Conservation (phyloP, 2,888 invertebrate genomes). For the Steinernema scapterisci region DNA sequence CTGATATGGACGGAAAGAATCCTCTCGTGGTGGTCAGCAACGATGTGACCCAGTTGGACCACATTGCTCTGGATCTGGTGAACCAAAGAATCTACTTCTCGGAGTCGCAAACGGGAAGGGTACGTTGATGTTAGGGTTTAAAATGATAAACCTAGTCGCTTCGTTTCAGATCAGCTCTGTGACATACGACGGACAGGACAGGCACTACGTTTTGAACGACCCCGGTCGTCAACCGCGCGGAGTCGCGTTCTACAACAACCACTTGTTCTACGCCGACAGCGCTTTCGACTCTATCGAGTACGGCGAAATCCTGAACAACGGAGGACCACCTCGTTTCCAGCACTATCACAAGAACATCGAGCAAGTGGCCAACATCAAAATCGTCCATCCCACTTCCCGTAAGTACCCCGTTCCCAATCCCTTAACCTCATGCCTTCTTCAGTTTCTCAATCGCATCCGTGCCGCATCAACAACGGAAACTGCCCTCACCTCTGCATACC, state of each 20-base stretch:
- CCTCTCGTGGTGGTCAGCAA: slow-evolving; percentile 69
- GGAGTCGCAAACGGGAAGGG: slow-evolving; percentile 69
- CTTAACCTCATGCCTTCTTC: slow-evolving; percentile 33
- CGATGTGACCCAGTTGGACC: slow-evolving; percentile 72
- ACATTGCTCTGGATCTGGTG: slow-evolving; percentile 80
- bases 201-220: slow-evolving; percentile 65
- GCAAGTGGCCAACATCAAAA: slow-evolving; percentile 79
- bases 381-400: slow-evolving; percentile 82
- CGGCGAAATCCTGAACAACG: slow-evolving; percentile 56
- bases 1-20: slow-evolving; percentile 88
- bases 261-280: slow-evolving; percentile 78
- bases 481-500: slow-evolving; percentile 95
- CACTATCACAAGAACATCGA: slow-evolving; percentile 81
- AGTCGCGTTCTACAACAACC: slow-evolving; percentile 60
- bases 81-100: slow-evolving; percentile 86
- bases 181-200: slow-evolving; percentile 66
- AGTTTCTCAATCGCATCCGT: slow-evolving; percentile 75
- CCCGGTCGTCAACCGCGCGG: slow-evolving; percentile 64
- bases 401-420: slow-evolving; percentile 38
- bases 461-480: slow-evolving; percentile 83
- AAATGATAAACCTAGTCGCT: not conserved
- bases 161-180: slow-evolving; percentile 60
- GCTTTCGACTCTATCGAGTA: slow-evolving; percentile 75
- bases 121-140: slow-evolving; percentile 49
- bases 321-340: slow-evolving; percentile 57